Conservation (phyloP, 2,113 vertebrate genomes). For the Grammomys dolichurus region DNA sequence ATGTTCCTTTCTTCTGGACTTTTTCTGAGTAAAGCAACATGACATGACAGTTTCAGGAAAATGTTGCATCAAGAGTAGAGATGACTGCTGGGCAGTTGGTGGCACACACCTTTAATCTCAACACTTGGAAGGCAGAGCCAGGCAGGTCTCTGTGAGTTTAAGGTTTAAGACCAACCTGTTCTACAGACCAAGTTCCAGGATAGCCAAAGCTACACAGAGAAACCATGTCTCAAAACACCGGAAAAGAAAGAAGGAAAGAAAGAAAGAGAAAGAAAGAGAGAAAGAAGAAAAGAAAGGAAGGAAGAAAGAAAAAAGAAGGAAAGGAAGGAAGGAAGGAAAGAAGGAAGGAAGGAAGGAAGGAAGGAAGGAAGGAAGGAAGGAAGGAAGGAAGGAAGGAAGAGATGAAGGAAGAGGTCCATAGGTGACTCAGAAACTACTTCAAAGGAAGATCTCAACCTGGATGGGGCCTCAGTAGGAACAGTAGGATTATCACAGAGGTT, state of each 20-base stretch:
- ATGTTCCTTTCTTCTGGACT: neutral
- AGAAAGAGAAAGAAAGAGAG: neutral
- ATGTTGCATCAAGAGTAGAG: neutral
- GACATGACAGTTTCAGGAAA: neutral
- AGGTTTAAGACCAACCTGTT: neutral
- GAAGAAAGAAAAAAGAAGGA: too few relatives aligned
- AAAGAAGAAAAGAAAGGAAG: too few relatives aligned
- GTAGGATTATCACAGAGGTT: too few relatives aligned
- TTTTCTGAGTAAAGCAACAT: neutral
- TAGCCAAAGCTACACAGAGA: neutral
- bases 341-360: neutral
- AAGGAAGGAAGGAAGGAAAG: too few relatives aligned
- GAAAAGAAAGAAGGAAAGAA: neutral
- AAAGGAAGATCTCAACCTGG: neutral
- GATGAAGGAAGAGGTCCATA: neutral
- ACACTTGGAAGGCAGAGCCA: neutral
- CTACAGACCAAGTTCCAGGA: neutral
- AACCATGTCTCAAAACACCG: neutral
- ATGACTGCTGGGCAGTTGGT: neutral
- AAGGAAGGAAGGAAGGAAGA: accelerated
- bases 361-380: neutral
- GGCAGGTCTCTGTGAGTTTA: neutral
- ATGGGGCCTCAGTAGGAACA: neutral
- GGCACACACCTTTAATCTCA: neutral
- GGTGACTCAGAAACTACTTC: neutral